These are phyloP conservation scores for Ctenochaetus hawaiiensis DNA, from an alignment of 2,797 vertebrate genomes.

Conservation along the genomic window DNA sequence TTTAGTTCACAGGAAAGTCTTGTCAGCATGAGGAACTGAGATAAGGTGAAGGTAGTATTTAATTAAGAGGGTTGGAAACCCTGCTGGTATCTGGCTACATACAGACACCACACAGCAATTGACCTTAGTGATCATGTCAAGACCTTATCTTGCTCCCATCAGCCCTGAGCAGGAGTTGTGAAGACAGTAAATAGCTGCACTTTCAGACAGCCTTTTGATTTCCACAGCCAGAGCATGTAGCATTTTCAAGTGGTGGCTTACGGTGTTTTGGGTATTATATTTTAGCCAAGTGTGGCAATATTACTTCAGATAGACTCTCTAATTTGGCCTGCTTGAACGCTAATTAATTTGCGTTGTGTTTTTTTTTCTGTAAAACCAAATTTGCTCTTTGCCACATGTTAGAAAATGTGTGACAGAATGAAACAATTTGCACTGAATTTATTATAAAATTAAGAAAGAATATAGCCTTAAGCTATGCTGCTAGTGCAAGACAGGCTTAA, in stretches of 20 bases:
- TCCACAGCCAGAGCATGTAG: conserved; percentile 35
- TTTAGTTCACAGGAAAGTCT: conserved; percentile 67
- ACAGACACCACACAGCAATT: conserved; percentile 77
- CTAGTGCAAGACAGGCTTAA: conserved; percentile 11
- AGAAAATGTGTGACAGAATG: conserved; percentile 34
- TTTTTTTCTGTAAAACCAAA: conserved; percentile 16
- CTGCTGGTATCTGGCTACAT: conserved; percentile 72
- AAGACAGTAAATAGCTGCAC: conserved; percentile 69
- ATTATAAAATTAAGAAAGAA: conserved; percentile 37
- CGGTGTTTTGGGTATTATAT: conserved; percentile 28
- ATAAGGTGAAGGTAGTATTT: conserved; percentile 78
- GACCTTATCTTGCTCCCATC: conserved; percentile 80
- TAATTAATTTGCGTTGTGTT: conserved; percentile 38
- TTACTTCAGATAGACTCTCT: conserved; percentile 37
- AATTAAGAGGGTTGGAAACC: conserved; percentile 77
- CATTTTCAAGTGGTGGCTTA: conserved; percentile 40
- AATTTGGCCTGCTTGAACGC: conserved; percentile 42
- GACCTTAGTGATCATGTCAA: conserved; percentile 81
- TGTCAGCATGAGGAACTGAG: conserved; percentile 69
- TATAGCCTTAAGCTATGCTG: conserved; percentile 28
- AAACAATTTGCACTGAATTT: conserved; percentile 32
- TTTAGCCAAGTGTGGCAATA: conserved; percentile 23
- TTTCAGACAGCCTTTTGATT: conserved; percentile 64
- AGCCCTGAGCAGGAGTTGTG: conserved; percentile 64
- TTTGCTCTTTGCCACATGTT: conserved; percentile 30